Evolutionary conservation across 2,113 vertebrate species (phyloP).

Genomic region (Elgaria multicarinata): DNA sequence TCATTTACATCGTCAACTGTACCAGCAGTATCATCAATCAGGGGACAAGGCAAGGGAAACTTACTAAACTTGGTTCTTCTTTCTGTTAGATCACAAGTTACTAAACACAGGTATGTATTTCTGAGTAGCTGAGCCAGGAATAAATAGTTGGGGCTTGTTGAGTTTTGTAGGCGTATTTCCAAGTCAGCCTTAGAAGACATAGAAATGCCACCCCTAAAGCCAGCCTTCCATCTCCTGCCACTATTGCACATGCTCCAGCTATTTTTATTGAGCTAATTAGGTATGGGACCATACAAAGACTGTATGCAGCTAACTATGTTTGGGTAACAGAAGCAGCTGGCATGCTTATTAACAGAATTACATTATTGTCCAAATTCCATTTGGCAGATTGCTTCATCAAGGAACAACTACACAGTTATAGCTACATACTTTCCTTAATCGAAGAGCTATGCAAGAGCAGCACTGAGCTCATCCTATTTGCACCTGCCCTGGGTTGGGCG

Average conservation of each 20-base stretch:
- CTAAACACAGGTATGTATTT: neutral
- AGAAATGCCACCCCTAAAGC: neutral
- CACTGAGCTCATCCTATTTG: neutral
- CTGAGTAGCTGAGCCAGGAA: neutral
- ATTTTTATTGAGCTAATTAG: neutral
- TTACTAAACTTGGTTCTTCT: neutral
- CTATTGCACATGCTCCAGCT: neutral
- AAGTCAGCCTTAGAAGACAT: no score
- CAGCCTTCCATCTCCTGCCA: neutral
- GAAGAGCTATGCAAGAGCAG: neutral
- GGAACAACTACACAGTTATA: neutral
- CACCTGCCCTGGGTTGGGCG: neutral
- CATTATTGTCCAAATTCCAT: neutral
- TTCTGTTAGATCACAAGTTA: neutral
- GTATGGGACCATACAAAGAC: neutral
- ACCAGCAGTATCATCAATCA: no score
- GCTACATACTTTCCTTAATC: no score
- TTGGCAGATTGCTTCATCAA: neutral
- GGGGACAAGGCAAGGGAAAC: neutral
- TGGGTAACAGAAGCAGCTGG: neutral
- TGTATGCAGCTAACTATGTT: neutral
- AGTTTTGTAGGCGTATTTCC: neutral
- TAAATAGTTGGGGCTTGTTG: neutral
- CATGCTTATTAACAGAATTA: slow-evolving; percentile 5
- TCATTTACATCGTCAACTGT: no score